These are phyloP conservation scores for Takifugu flavidus DNA, from an alignment of 2,113 vertebrate species.

Conservation along the genomic window DNA sequence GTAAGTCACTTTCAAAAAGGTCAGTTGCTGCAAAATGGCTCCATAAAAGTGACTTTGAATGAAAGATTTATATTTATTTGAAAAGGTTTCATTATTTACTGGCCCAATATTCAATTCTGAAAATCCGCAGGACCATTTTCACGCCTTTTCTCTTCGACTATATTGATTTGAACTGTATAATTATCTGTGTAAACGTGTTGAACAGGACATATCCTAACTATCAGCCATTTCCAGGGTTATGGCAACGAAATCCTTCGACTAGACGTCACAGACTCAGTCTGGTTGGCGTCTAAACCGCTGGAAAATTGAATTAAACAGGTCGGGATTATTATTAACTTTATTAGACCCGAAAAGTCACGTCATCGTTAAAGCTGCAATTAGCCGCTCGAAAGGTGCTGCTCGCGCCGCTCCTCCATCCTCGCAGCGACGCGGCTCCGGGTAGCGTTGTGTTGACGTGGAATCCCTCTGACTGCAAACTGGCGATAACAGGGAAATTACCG, in stretches of 20 bases:
- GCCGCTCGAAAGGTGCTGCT: constrained; percentile 23
- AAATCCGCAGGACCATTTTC: not conserved
- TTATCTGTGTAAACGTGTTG: not conserved
- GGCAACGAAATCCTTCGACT: constrained; percentile 1
- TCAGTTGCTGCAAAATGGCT: no score
- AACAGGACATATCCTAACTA: not conserved
- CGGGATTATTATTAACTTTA: constrained; percentile 31
- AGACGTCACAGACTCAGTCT: constrained; percentile 13
- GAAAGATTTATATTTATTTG: not conserved
- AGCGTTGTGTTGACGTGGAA: constrained; percentile 11
- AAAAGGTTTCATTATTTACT: not conserved
- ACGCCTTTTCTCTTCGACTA: no score
- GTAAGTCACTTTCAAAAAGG: no score
- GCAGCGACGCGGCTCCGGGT: constrained; percentile 14
- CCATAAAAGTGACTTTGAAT: no score
- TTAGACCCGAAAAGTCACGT: constrained; percentile 17
- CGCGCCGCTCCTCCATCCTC: constrained; percentile 4
- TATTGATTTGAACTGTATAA: not conserved
- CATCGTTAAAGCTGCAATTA: constrained; percentile 25
- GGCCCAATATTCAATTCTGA: not conserved
- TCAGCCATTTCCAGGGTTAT: not conserved
- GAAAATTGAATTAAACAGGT: constrained; percentile 34
- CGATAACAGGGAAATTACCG: not conserved
- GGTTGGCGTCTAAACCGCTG: constrained; percentile 24
- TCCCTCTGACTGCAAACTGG: not conserved